These are phyloP conservation scores for Anas capensis DNA, from an alignment of 2,797 vertebrate species.

Conservation along the genomic window DNA sequence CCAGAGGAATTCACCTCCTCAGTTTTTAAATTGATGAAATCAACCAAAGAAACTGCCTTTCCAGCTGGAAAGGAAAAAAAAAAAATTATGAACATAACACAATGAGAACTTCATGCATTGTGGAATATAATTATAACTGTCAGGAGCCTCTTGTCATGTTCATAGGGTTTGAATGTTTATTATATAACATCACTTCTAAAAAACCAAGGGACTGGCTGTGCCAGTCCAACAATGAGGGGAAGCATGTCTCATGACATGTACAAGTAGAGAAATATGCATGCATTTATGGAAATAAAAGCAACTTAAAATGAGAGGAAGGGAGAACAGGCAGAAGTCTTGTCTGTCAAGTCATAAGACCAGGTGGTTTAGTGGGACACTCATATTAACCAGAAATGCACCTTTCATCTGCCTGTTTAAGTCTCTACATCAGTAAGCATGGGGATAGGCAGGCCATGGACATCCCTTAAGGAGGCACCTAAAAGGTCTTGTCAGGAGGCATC, in stretches of 20 bases:
- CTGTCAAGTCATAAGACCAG: background rate
- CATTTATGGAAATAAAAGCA: background rate
- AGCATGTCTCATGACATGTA: background rate
- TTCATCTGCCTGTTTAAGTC: background rate
- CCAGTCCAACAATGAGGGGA: background rate
- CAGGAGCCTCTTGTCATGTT: background rate
- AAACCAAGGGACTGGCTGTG: background rate
- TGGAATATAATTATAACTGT: constrained; percentile 40
- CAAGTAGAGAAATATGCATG: background rate
- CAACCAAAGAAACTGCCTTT: constrained; percentile 14
- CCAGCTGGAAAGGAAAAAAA: background rate
- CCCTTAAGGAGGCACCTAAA: background rate
- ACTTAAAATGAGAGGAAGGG: background rate
- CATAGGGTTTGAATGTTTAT: constrained; percentile 1
- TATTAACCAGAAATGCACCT: background rate
- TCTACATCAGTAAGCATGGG: background rate
- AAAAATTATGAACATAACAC: background rate
- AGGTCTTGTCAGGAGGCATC: background rate
- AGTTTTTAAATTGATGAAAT: constrained; percentile 13
- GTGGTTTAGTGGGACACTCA: background rate
- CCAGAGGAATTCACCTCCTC: constrained; percentile 20
- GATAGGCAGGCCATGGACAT: accelerated
- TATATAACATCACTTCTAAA: background rate
- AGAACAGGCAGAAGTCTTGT: background rate
- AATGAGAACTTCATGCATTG: constrained; percentile 10